Evolutionary conservation across 2,888 invertebrate species (phyloP), one percentile per base, ranked within the genome.

Genomic region (Thymelicus acteon): DNA sequence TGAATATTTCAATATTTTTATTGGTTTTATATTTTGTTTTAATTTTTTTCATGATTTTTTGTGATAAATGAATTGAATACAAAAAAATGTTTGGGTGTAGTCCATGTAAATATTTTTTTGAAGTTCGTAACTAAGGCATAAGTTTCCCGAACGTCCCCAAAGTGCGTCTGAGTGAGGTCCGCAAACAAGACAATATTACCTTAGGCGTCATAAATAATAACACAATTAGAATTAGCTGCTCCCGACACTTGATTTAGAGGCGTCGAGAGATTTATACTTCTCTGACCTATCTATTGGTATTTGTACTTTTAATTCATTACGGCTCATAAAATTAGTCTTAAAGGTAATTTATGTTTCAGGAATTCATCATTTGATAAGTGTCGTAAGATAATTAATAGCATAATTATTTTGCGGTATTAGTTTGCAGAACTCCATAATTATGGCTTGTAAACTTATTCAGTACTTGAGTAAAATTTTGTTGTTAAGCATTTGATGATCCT

Each of bases 181-280:
- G 74, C 77, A 80, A 84, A 81, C 80, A 83, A 79, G 82, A 80
- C 82, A 81, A 77, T 82, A 80, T 81, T 83, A 82, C 79, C 79
- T 76, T 78, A 79, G 77, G 76, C 77, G 74, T 79, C 82, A 85
- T 89, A 88, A 88, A 88, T 89, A 88, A 85, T 86, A 86, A 85
- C 83, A 84, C 84, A 87, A 87, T 88, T 87, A 87, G 80, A 75
- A 74, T 75, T 73, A 73, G 64, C 67, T 62, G 78, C 82, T 82
- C 81, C 73, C 75, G 78, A 80, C 81, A 76, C 79, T 79, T 82
- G 83, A 86, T 85, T 86, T 85, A 85, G 82, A 75, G 76, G 77
- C 75, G 65, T 76, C 78, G 72, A 75, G 74, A 78, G 76, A 80
- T 82, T 82, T 84, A 61, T 71, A 39, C 24, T 47, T 31, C 44